Base-by-base conservation (phyloP, 2,888 invertebrate species). In the Gnatocerus cornutus region DNA sequence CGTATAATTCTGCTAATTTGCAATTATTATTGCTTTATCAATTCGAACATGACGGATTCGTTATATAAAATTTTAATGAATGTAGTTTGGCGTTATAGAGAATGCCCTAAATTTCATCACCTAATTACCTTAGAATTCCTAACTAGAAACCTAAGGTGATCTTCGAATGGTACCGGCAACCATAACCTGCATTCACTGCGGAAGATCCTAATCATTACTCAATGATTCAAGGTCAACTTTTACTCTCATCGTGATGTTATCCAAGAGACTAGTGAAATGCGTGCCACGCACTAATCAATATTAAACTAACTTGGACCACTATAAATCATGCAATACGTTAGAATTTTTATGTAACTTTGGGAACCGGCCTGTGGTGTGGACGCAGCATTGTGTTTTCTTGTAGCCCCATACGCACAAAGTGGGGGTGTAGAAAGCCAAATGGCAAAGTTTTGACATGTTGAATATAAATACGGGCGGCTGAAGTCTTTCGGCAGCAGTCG, bases 401-500 rank as follows among this genome's bases (percentile, higher is more conserved):
- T 48, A 27, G 30, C 14, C 29, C 10, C 27, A 16, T 41, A 65
- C 56, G 71, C 75, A 67, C 59, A 58, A 58, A 16, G 67, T 61
- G 46, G 78, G 77, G 76, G 73, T 69, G 73, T 72, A 78, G 79
- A 79, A 77, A 79, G 78, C 79, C 73, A 72, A 63, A 73, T 71
- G 62, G 73, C 63, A 71, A 53, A 56, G 27, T 59, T 59, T 61
- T 74, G 77, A 73, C 74, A 73, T 71, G 77, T 76, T 77, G 76
- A 69, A 63, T 76, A 77, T 77, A 79, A 77, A 79, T 78, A 78
- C 71, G 58, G 68, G 67, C 61, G 68, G 52, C 65, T 72, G 71
- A 14, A 45, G 58, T 68, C 62, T 71, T 65, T 68, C 33, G 48
- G 71, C 45, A 76, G 76, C 83, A 83, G 82, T 83, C 79, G 80